A percentile compares a stretch with the other conserved stretches of the same genome.
phyloP scores from a whole-genome alignment of 1,140 invertebrate species.

The Papilio aristodemus region DNA sequence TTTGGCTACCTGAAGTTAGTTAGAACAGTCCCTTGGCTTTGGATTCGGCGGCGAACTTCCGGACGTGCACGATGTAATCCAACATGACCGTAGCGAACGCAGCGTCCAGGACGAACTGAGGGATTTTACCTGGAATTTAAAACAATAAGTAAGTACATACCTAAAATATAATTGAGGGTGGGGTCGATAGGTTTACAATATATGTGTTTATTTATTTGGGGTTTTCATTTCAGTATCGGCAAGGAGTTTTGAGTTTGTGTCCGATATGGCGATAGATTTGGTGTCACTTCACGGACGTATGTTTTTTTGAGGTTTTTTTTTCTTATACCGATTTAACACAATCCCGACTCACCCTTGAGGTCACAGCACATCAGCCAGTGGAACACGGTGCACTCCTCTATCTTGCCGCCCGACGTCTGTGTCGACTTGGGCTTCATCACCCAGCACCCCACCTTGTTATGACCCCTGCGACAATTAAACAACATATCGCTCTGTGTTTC shows the following conservation, averaged over 20 bases:
- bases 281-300: too few species aligned
- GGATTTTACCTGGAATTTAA: slow-evolving; percentile 71
- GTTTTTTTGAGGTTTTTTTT: too few species aligned
- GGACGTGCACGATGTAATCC: slow-evolving; percentile 71
- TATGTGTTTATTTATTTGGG: too few species aligned
- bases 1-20: neutral
- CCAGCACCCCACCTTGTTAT: slow-evolving; percentile 76
- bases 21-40: slow-evolving; percentile 61
- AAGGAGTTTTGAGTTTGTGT: too few species aligned
- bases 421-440: slow-evolving; percentile 54
- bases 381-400: slow-evolving; percentile 60
- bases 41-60: slow-evolving; percentile 58
- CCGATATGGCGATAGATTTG: too few species aligned
- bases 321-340: too few species aligned
- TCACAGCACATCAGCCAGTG: slow-evolving; percentile 78
- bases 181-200: too few species aligned
- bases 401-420: slow-evolving; percentile 50
- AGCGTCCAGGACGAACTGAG: slow-evolving; percentile 71
- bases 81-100: slow-evolving; percentile 75
- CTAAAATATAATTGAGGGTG: too few species aligned
- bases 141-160: neutral
- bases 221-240: too few species aligned
- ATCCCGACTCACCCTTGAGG: slow-evolving; percentile 62
- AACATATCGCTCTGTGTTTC: neutral
- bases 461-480: slow-evolving; percentile 55